Evolutionary conservation across 1,140 invertebrate species (phyloP).

Genomic region (Pollicipes pollicipes): DNA sequence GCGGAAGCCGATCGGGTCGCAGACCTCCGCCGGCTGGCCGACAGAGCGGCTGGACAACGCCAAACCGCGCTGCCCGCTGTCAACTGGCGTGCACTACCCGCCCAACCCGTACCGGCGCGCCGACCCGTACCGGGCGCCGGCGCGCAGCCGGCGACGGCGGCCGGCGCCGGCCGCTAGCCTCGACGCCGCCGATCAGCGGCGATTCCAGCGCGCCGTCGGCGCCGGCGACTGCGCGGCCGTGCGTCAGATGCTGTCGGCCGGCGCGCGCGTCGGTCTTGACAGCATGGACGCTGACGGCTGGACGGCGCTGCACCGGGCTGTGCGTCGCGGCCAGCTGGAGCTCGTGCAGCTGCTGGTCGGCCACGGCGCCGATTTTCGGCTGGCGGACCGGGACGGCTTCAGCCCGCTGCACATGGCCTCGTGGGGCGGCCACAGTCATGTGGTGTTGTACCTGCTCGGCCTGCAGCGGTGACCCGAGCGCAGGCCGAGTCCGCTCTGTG

Average conservation of each 20-base stretch:
- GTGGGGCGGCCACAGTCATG: conserved; percentile 26
- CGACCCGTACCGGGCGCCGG: not conserved
- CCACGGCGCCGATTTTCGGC: conserved; percentile 31
- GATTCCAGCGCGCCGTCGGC: not conserved
- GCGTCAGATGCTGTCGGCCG: not conserved
- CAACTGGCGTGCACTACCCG: not conserved
- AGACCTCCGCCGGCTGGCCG: not conserved
- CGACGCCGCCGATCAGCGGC: not conserved
- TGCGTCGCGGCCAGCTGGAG: conserved; percentile 30
- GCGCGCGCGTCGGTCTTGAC: conserved; percentile 20
- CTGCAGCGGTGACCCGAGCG: not conserved
- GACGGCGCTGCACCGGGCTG: conserved; percentile 31
- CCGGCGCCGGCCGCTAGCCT: no score
- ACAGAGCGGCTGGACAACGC: not conserved
- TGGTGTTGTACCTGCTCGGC: not conserved
- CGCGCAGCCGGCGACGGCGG: no score
- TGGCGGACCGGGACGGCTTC: conserved; percentile 34
- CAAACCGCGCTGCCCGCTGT: not conserved
- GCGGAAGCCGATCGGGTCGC: no score
- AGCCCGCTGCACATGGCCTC: conserved; percentile 33
- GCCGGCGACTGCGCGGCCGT: not conserved
- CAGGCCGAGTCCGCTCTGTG: not conserved
- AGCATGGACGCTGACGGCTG: conserved; percentile 30
- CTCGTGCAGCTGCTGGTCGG: conserved; percentile 32
- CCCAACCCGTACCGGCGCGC: not conserved